A percentile compares a stretch with the other conserved stretches of the same genome.
phyloP scores from a whole-genome alignment of 2,888 invertebrate genomes.

The Chouioia cunea region DNA sequence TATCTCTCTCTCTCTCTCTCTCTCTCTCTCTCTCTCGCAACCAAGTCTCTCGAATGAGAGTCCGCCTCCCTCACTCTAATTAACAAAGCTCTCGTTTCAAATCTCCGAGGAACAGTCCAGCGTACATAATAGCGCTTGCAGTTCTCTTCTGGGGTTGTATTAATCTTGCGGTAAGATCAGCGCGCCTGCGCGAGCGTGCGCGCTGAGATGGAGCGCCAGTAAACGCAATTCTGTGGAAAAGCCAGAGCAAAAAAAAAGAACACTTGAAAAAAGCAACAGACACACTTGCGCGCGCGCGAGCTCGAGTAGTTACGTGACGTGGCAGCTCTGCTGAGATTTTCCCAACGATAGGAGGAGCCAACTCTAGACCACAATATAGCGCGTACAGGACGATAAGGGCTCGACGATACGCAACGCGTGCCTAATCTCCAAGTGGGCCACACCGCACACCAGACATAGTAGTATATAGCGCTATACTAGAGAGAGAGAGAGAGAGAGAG shows the following conservation, averaged over 20 bases:
- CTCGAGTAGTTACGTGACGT: not conserved
- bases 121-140: too few relatives aligned
- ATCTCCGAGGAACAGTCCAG: too few relatives aligned
- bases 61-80: too few relatives aligned
- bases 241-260: conserved; percentile 11
- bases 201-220: too few relatives aligned
- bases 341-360: not conserved
- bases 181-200: too few relatives aligned
- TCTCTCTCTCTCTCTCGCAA: too few relatives aligned
- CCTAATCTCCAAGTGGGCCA: conserved; percentile 40
- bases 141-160: too few relatives aligned
- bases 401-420: conserved; percentile 38
- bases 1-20: too few relatives aligned
- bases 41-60: too few relatives aligned
- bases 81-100: too few relatives aligned
- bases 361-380: not conserved
- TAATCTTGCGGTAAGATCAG: too few relatives aligned
- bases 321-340: not conserved
- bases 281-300: not conserved
- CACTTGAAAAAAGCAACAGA: not conserved
- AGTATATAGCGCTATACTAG: not conserved
- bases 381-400: conserved; percentile 26
- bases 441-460: conserved; percentile 1
- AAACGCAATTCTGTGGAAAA: not conserved
- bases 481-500: not conserved